Percentiles rank a stretch among this genome's conserved stretches.
These are phyloP conservation scores for Kobus ellipsiprymnus DNA, from an alignment of 2,113 vertebrate genomes.

Conservation along the genomic window DNA sequence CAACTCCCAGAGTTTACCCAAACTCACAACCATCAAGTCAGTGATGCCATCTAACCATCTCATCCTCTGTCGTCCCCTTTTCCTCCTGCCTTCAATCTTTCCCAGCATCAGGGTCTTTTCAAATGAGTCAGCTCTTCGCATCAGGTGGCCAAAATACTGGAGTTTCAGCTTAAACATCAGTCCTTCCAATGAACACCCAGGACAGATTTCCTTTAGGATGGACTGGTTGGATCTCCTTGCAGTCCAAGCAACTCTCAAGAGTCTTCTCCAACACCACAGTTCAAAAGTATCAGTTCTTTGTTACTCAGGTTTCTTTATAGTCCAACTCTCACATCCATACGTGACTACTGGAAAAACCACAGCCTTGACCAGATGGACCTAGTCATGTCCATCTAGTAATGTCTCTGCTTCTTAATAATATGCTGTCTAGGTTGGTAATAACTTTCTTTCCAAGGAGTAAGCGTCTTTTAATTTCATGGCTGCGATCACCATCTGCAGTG, in stretches of 20 bases:
- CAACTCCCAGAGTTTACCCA: neutral
- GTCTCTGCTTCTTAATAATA: neutral
- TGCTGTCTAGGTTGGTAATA: neutral
- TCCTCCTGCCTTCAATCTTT: neutral
- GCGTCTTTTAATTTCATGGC: neutral
- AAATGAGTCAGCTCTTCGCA: neutral
- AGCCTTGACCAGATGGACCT: neutral
- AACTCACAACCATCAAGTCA: neutral
- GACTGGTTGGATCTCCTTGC: neutral
- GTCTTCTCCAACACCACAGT: neutral
- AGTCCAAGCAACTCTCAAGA: neutral
- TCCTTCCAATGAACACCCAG: neutral
- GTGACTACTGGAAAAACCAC: neutral
- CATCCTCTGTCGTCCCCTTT: neutral
- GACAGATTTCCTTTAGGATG: neutral
- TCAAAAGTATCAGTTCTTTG: neutral
- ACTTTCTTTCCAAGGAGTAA: neutral
- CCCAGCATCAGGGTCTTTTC: neutral
- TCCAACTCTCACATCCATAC: neutral
- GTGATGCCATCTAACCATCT: neutral
- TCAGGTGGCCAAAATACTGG: neutral
- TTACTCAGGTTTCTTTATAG: neutral
- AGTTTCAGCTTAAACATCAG: neutral
- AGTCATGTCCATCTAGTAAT: neutral
- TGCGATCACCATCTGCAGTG: neutral